Base-by-base conservation (phyloP, 1,140 invertebrate species). In the Ladona fulva region DNA sequence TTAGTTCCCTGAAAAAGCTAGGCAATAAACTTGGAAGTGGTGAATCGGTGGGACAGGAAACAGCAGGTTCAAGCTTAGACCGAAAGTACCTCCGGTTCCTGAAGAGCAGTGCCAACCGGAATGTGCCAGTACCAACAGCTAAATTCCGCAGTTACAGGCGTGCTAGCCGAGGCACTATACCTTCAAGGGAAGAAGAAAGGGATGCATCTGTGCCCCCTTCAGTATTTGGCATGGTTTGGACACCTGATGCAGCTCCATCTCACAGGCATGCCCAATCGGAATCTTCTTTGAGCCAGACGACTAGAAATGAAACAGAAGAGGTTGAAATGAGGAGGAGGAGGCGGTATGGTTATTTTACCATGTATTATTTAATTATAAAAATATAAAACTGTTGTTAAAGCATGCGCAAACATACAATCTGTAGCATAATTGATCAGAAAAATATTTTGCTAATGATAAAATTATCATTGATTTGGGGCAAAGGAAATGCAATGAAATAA, bases 71-170 rank as follows among this genome's bases (percentile, higher is more conserved):
- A 5, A 93, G 91, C 82, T 87, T 93, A 78, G 92, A 93, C 84
- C 84, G 92, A 80, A 93, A 93, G 85, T 92, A 91, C 82, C 84
- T 91, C 76, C 85, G 89, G 81, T 90, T 91, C 80, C 86, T 91
- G 76, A 86, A 82, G 82, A 82, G 81, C 78, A 85, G 84, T 85
- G 85, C 85, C 81, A 89, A 87, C 85, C 89, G 84, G 81, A 88
- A 89, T 81, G 86, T 91, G 42, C 91, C 91, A 8, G 91, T 93
- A 25, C 92, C 92, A 24, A 93, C 92, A 0, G 90, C 91, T n/a
- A 91, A 93, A 81, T 93, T 92, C 83, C 86, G 91, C 77, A 92
- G 91, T 80, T 93, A 92, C 79, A 85, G 91, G 80, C 89, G 91
- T 83, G 90, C 52, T 16, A 22, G 52, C 52, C 52, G 52, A 16